A percentile compares a stretch with the other conserved stretches of the same genome.
Evolutionary conservation across 2,888 invertebrate genomes (phyloP).

Genomic region (Ophonus ardosiacus): DNA sequence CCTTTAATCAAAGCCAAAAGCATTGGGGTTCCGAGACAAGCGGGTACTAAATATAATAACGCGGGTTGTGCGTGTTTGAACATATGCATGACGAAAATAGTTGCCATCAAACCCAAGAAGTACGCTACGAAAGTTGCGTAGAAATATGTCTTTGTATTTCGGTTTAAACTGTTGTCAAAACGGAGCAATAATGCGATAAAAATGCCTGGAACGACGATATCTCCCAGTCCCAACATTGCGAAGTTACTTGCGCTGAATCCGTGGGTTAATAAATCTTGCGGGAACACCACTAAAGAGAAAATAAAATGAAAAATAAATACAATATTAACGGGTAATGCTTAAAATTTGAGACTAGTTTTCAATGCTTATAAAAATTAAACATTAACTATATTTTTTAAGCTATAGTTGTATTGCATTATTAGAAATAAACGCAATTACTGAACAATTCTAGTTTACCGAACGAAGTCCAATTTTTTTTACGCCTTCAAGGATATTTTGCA

Average conservation of each 20-base stretch:
- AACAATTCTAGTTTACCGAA: too few species aligned
- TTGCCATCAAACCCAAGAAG: conserved; percentile 93
- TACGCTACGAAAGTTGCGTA: conserved; percentile 95
- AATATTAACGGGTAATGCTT: too few species aligned
- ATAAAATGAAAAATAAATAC: background rate
- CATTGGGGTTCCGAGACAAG: conserved; percentile 94
- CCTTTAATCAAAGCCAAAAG: conserved; percentile 92
- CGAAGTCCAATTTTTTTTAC: too few species aligned
- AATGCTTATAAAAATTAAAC: too few species aligned
- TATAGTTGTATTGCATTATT: too few species aligned
- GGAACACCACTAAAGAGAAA: conserved; percentile 90
- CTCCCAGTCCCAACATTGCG: conserved; percentile 99
- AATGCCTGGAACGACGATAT: conserved; percentile 99
- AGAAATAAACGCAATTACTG: too few species aligned
- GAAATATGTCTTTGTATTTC: conserved; percentile 92
- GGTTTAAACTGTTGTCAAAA: conserved; percentile 93
- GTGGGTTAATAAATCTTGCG: conserved; percentile 96
- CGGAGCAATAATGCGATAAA: conserved; percentile 97
- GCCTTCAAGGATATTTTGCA: too few species aligned
- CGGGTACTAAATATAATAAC: conserved; percentile 96
- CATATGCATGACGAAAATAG: conserved; percentile 98
- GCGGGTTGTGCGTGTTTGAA: conserved; percentile 99
- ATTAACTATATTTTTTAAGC: too few species aligned
- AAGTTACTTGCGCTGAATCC: conserved; percentile 95
- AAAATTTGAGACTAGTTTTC: too few species aligned